phyloP scores from a whole-genome alignment of 2,113 vertebrate genomes.

The Scomber colias region DNA sequence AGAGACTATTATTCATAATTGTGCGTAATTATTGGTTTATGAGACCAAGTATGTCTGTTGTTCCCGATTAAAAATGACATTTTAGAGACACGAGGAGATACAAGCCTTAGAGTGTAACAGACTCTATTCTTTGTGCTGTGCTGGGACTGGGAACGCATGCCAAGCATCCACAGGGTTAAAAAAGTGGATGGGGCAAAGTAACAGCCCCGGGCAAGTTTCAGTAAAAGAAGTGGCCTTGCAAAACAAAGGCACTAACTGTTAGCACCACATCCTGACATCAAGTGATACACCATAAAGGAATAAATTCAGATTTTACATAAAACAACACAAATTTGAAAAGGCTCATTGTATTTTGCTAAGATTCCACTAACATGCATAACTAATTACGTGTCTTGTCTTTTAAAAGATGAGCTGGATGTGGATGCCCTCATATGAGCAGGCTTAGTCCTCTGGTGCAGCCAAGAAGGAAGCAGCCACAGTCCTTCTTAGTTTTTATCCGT shows the following conservation, averaged over 20 bases:
- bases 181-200: slow-evolving; percentile 85
- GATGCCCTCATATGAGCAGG: slow-evolving; percentile 35
- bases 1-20: not conserved
- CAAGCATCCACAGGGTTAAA: slow-evolving; percentile 83
- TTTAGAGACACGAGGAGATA: slow-evolving; percentile 13
- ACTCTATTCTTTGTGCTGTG: slow-evolving; percentile 45
- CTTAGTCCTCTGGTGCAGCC: slow-evolving; percentile 41
- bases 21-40: not conserved
- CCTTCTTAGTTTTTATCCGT: slow-evolving; percentile 6
- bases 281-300: slow-evolving; percentile 82
- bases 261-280: slow-evolving; percentile 90
- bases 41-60: not conserved
- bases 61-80: slow-evolving; percentile 16
- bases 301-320: slow-evolving; percentile 89
- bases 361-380: slow-evolving; percentile 88
- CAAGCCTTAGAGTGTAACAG: slow-evolving; percentile 13
- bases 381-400: slow-evolving; percentile 89
- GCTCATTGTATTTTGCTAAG: slow-evolving; percentile 85
- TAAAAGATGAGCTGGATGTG: slow-evolving; percentile 82
- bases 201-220: slow-evolving; percentile 88
- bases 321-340: slow-evolving; percentile 85
- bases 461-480: slow-evolving; percentile 39
- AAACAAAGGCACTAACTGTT: slow-evolving; percentile 92
- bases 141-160: slow-evolving; percentile 22
- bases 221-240: slow-evolving; percentile 87